Percentiles rank a stretch among this genome's conserved stretches.
phyloP scores from a whole-genome alignment of 2,888 invertebrate species.

The Noctua fimbriata region DNA sequence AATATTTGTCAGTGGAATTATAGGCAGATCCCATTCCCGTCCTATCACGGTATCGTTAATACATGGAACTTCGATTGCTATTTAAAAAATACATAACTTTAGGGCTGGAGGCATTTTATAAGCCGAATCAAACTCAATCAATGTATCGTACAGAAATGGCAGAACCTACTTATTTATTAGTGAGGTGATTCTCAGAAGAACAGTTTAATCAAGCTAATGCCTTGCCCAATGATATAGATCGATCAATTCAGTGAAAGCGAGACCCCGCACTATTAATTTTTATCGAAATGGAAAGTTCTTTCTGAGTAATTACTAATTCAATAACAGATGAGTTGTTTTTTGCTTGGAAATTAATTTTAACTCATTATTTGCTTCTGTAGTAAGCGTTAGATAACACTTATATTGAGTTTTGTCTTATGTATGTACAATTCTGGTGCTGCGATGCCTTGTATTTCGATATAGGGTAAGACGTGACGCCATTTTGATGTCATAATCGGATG shows the following conservation, averaged over 20 bases:
- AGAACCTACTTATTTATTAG: background rate
- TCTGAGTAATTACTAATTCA: slow-evolving; percentile 54
- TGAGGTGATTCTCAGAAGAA: slow-evolving; percentile 30
- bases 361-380: slow-evolving; percentile 12
- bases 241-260: slow-evolving; percentile 50
- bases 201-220: slow-evolving; percentile 33
- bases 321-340: slow-evolving; percentile 40
- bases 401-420: background rate
- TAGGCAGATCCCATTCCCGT: background rate
- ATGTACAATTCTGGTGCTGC: background rate
- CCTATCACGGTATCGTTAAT: background rate
- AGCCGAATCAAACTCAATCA: background rate
- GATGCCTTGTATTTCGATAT: background rate
- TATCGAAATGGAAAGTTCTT: slow-evolving; percentile 63
- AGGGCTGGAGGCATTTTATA: background rate
- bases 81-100: background rate
- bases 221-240: slow-evolving; percentile 36
- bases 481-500: background rate
- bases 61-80: background rate
- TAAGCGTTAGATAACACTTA: slow-evolving; percentile 19
- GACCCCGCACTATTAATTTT: slow-evolving; percentile 43
- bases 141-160: background rate
- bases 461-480: background rate
- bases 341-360: slow-evolving; percentile 33
- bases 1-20: background rate